Evolutionary conservation across 2,888 invertebrate species (phyloP), one percentile per base, ranked within the genome.

Genomic region (Spicauda simplicius): DNA sequence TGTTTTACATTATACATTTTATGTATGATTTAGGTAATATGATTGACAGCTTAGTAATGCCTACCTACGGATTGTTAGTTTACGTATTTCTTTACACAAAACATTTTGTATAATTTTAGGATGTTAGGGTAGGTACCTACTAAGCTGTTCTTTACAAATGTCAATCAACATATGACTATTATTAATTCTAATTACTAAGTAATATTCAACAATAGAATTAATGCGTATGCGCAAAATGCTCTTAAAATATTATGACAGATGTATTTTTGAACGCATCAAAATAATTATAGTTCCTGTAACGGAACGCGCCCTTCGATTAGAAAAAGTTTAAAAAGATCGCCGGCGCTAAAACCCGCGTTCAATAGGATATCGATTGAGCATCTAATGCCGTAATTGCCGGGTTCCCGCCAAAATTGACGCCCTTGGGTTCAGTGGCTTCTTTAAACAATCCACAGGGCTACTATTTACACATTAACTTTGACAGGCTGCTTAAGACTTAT

Each of bases 391-490:
- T 92, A 93, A 92, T 91, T 81, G 88, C 79, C 79, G 81, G 90
- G 84, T 89, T 86, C 81, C 85, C 78, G 80, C 78, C 75, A 84
- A 91, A 93, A 90, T 90, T 91, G 87, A 90, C 91, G 89, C 91
- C 90, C 87, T 80, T 76, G 78, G 78, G 77, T 80, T 83, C 73
- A 75, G 82, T 80, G 80, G 80, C 81, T 80, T 81, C 84, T 79
- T 81, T 73, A 80, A 83, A 78, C 78, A 73, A 72, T 73, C 69
- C 73, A 77, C 73, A 83, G 86, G 82, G 84, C 90, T 89, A 86
- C 90, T 90, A 93, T 93, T 92, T 92, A 90, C 86, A 86, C 91
- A 92, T 93, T 92, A 93, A 79, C 73, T 90, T 82, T 91, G 92
- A 91, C 92, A 90, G 90, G 80, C 87, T 88, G 85, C 87, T 90